Conservation (phyloP, 1,140 invertebrate genomes). For the Colletes gigas region DNA sequence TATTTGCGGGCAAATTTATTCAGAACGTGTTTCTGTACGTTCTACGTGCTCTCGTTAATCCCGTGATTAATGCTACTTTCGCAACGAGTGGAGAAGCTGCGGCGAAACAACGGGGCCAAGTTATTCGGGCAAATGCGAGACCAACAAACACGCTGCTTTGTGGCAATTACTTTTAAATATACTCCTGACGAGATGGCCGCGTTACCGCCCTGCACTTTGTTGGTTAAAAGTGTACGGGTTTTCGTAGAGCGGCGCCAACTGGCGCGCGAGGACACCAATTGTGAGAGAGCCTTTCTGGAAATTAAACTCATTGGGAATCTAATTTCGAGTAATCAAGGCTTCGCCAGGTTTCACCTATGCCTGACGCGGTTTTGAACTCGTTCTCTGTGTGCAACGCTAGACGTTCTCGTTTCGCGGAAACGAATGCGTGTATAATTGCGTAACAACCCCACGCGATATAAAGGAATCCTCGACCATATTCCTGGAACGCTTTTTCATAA, state of each 20-base stretch:
- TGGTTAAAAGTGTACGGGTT: conserved; percentile 43
- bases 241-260: conserved; percentile 29
- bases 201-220: conserved; percentile 22
- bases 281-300: conserved; percentile 57
- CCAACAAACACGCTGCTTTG: conserved; percentile 46
- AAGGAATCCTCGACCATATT: conserved; percentile 43
- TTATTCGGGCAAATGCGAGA: conserved; percentile 31
- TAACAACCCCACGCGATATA: conserved; percentile 53
- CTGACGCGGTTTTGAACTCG: conserved; percentile 11
- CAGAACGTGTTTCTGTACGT: conserved; percentile 24
- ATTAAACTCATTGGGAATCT: conserved; percentile 65
- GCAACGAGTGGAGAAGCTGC: conserved; percentile 2
- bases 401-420: conserved; percentile 24
- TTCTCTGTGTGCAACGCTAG: neutral
- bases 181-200: conserved; percentile 37
- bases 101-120: conserved; percentile 29
- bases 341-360: conserved; percentile 53
- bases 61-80: conserved; percentile 45
- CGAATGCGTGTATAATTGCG: conserved; percentile 52
- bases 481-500: neutral
- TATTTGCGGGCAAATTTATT: conserved; percentile 25
- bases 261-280: conserved; percentile 58
- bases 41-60: conserved; percentile 44
- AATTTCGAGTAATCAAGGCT: conserved; percentile 62
- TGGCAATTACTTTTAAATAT: conserved; percentile 50